Conservation (phyloP, 2,888 invertebrate species). For the Amphipyra tragopoginis region DNA sequence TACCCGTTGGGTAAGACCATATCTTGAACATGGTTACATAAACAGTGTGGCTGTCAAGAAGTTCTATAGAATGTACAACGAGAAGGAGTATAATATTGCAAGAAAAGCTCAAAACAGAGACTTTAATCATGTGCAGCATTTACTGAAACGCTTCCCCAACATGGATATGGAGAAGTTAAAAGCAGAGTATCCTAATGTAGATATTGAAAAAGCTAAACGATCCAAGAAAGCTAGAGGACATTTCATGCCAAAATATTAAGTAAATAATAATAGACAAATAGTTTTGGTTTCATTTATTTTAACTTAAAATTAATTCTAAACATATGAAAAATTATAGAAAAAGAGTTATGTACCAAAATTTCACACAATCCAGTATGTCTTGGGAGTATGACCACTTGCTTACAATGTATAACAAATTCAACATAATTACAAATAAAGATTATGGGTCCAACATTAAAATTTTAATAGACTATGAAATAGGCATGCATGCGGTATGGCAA, state of each 20-base stretch:
- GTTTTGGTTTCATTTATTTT: constrained; percentile 31
- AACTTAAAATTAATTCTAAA: constrained; percentile 12
- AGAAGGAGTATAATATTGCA: constrained; percentile 91
- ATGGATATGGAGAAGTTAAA: constrained; percentile 92
- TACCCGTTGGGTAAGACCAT: constrained; percentile 90
- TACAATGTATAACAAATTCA: neutral
- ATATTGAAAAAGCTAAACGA: constrained; percentile 92
- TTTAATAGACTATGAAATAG: neutral
- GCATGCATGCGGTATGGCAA: too few relatives aligned
- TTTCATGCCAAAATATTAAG: constrained; percentile 85
- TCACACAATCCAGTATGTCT: neutral
- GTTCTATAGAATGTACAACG: constrained; percentile 89
- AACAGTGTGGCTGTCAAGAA: constrained; percentile 91
- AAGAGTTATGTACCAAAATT: neutral
- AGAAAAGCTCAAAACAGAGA: constrained; percentile 91
- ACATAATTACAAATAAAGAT: neutral
- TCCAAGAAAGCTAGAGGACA: constrained; percentile 91
- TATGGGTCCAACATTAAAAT: constrained; percentile 1
- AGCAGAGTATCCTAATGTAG: constrained; percentile 93
- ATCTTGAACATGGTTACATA: constrained; percentile 87
- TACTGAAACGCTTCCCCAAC: constrained; percentile 94
- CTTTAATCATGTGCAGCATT: constrained; percentile 92
- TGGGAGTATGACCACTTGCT: neutral
- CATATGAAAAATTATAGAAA: constrained; percentile 4
- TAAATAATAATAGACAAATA: constrained; percentile 40